Evolutionary conservation across 2,797 vertebrate genomes (phyloP).

Genomic region (Rhincodon typus): DNA sequence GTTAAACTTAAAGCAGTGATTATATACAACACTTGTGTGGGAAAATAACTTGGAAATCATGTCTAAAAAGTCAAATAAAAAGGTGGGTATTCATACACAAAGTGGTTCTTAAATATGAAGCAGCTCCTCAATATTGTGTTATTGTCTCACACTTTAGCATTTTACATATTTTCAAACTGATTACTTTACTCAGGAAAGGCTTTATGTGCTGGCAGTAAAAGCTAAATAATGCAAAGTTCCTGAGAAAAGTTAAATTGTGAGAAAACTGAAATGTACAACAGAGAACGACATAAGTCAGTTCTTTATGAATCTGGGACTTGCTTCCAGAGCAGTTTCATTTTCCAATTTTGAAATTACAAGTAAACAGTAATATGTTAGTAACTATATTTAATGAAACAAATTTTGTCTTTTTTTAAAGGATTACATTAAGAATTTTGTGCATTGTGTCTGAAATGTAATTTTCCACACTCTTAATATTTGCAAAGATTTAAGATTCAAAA

Average conservation of each 20-base stretch:
- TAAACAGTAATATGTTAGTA: background rate
- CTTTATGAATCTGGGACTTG: background rate
- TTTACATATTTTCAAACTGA: background rate
- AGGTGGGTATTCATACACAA: background rate
- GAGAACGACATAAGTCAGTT: background rate
- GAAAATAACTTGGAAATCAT: background rate
- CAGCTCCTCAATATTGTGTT: background rate
- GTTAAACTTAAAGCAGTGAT: background rate
- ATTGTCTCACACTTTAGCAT: background rate
- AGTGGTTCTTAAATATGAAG: background rate
- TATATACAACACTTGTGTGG: background rate
- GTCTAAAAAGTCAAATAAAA: too few species aligned
- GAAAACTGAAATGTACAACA: background rate
- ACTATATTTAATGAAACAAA: background rate
- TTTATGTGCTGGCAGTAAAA: background rate
- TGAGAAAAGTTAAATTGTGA: conserved; percentile 8
- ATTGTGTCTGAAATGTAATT: background rate
- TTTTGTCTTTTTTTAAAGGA: background rate
- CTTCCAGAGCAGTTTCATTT: background rate
- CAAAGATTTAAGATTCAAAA: background rate
- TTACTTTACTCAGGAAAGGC: background rate
- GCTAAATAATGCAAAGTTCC: background rate
- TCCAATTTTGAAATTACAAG: background rate
- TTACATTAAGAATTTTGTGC: background rate
- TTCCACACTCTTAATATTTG: background rate